Conservation (phyloP, 2,113 vertebrate genomes). For the Podiceps cristatus region DNA sequence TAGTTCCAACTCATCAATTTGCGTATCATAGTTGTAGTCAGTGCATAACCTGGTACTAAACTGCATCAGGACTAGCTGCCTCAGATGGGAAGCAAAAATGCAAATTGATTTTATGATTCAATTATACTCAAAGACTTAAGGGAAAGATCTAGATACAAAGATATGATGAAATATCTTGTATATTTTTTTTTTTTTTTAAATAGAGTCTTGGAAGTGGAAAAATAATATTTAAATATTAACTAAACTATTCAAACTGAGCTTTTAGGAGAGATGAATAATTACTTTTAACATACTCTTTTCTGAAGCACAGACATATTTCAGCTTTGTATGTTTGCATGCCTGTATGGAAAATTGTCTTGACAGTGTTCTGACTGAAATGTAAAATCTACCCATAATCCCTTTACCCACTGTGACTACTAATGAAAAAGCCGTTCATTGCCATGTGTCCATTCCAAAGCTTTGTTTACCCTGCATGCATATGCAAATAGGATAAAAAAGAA, state of each 20-base stretch:
- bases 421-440: background rate
- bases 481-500: background rate
- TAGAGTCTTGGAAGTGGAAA: background rate
- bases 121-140: background rate
- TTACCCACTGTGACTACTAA: background rate
- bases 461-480: background rate
- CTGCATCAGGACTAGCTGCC: background rate
- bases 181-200: background rate
- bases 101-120: background rate
- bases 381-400: conserved; percentile 12
- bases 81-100: background rate
- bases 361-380: background rate
- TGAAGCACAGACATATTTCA: background rate
- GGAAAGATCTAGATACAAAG: background rate
- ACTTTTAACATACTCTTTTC: background rate
- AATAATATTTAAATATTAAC: background rate
- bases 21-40: background rate
- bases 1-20: background rate
- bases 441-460: background rate
- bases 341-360: conserved; percentile 25
- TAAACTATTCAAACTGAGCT: background rate
- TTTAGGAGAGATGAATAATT: background rate
- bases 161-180: background rate
- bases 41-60: background rate
- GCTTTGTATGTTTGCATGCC: background rate